These are phyloP conservation scores for Spilogale gracilis DNA, from an alignment of 2,113 vertebrate species.

Conservation along the genomic window DNA sequence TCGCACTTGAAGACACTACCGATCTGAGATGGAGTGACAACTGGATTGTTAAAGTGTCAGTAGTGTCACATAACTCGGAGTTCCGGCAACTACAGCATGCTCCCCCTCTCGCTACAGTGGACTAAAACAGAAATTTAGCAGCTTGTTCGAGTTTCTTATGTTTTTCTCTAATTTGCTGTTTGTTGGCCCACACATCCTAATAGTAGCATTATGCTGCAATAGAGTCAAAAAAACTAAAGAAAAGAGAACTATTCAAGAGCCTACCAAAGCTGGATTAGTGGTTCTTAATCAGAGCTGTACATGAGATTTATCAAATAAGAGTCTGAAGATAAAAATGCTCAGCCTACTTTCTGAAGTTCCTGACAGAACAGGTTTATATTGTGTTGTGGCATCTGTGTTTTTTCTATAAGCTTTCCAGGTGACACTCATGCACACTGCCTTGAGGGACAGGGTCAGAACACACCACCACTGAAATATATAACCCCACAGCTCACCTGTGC, in stretches of 20 bases:
- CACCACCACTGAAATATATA: background rate
- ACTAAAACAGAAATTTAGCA: background rate
- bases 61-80: accelerated
- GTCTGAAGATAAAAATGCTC: background rate
- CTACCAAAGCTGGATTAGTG: background rate
- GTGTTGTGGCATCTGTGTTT: background rate
- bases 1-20: background rate
- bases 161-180: conserved; percentile 23
- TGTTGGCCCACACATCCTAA: background rate
- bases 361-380: background rate
- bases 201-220: background rate
- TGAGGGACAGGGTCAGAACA: background rate
- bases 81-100: background rate
- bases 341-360: background rate
- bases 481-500: conserved; percentile 92
- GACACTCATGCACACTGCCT: background rate
- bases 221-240: background rate
- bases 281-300: background rate
- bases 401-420: background rate
- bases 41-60: background rate
- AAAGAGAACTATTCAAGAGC: background rate
- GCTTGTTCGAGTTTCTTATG: background rate
- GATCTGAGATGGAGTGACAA: background rate
- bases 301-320: background rate
- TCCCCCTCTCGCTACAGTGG: background rate